Conservation (phyloP, 2,888 invertebrate species). For the Catocala nupta region DNA sequence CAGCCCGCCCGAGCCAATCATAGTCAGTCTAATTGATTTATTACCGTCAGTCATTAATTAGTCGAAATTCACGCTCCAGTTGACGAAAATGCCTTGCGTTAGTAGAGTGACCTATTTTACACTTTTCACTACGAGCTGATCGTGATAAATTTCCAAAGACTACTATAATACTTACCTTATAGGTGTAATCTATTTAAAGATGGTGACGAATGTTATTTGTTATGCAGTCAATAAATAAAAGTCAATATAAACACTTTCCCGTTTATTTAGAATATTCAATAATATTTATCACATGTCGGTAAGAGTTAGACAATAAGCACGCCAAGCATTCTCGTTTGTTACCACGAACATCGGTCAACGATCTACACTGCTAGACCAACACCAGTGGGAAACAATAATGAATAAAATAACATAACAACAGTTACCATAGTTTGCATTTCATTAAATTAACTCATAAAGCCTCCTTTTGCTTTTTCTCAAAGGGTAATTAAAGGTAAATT, state of each 20-base stretch:
- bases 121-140: too few relatives aligned
- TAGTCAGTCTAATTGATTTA: too few relatives aligned
- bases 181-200: too few relatives aligned
- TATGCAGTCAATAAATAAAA: constrained; percentile 54
- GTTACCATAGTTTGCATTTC: constrained; percentile 1
- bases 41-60: too few relatives aligned
- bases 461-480: not conserved
- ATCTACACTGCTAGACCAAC: constrained; percentile 54
- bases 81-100: too few relatives aligned
- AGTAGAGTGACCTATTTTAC: too few relatives aligned
- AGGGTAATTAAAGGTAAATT: not conserved
- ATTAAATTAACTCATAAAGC: constrained; percentile 14
- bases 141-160: too few relatives aligned
- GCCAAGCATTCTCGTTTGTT: constrained; percentile 69
- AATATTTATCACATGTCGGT: constrained; percentile 83
- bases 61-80: too few relatives aligned
- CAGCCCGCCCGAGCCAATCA: too few relatives aligned
- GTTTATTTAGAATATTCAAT: constrained; percentile 83
- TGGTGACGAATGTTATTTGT: too few relatives aligned
- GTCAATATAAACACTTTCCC: constrained; percentile 70
- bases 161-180: too few relatives aligned
- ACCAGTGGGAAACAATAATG: constrained; percentile 33
- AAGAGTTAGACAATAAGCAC: constrained; percentile 79
- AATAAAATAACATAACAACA: constrained; percentile 17
- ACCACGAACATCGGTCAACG: constrained; percentile 54